These are phyloP conservation scores for Rhincodon typus DNA, from an alignment of 2,797 vertebrate genomes.

Conservation along the genomic window DNA sequence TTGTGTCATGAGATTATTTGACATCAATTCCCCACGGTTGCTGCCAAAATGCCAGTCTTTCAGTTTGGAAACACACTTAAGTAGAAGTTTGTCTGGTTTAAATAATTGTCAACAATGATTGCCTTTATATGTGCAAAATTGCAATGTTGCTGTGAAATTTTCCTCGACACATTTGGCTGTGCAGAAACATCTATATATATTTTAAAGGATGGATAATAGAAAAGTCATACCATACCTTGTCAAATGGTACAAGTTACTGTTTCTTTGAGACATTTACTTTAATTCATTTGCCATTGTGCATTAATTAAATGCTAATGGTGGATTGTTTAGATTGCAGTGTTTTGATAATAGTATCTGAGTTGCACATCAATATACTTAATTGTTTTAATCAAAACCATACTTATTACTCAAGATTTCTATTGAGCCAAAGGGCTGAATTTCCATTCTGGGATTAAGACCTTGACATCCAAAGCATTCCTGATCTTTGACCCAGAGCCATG, in stretches of 20 bases:
- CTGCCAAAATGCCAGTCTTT: neutral
- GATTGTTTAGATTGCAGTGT: neutral
- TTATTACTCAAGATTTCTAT: neutral
- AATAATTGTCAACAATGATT: neutral
- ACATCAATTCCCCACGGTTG: neutral
- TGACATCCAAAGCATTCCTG: neutral
- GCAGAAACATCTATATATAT: neutral
- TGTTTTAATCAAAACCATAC: neutral
- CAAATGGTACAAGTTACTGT: neutral
- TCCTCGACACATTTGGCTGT: neutral
- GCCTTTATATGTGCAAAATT: neutral
- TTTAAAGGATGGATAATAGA: neutral
- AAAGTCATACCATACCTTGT: no score
- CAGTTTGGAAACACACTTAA: neutral
- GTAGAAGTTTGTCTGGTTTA: neutral
- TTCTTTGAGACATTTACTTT: neutral
- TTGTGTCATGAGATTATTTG: neutral
- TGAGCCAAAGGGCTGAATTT: neutral
- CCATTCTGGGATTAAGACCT: neutral
- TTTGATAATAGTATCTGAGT: constrained; percentile 11
- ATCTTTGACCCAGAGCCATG: no score
- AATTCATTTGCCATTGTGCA: neutral
- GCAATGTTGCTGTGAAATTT: constrained; percentile 10
- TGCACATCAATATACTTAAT: constrained; percentile 8
- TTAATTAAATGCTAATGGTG: neutral